phyloP scores from a whole-genome alignment of 1,140 invertebrate species.

The Zeugodacus cucurbitae region DNA sequence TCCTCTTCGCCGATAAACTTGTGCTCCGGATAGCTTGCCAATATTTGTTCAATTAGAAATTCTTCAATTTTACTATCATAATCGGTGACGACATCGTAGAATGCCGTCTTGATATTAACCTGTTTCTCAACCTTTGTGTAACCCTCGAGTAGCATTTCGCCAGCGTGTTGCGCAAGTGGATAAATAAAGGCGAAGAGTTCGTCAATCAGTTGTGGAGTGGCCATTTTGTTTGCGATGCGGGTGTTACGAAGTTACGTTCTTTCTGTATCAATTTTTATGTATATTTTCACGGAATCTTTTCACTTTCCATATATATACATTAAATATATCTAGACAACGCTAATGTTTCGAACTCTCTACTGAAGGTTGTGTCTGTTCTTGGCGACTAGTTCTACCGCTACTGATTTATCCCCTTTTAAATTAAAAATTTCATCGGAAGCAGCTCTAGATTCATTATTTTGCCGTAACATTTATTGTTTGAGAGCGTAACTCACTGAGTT shows the following conservation, averaged over 20 bases:
- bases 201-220: slow-evolving; percentile 64
- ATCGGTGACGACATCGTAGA: slow-evolving; percentile 85
- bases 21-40: slow-evolving; percentile 76
- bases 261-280: not conserved
- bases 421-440: not conserved
- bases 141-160: slow-evolving; percentile 66
- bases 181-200: slow-evolving; percentile 71
- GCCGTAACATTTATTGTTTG: not conserved
- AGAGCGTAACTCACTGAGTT: not conserved
- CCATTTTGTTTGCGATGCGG: slow-evolving; percentile 48
- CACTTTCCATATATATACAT: not conserved
- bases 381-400: not conserved
- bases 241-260: not conserved
- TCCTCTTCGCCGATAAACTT: slow-evolving; percentile 89
- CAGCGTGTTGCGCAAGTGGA: slow-evolving; percentile 60
- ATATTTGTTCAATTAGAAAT: slow-evolving; percentile 75
- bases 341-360: not conserved
- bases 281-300: not conserved
- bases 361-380: not conserved
- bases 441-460: not conserved
- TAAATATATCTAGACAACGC: not conserved
- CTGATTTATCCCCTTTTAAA: not conserved
- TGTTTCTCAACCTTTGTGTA: slow-evolving; percentile 65
- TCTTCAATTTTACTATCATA: slow-evolving; percentile 85
- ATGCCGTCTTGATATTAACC: slow-evolving; percentile 71